These are phyloP conservation scores for Chamaea fasciata DNA, from an alignment of 2,113 vertebrate genomes.

Conservation along the genomic window DNA sequence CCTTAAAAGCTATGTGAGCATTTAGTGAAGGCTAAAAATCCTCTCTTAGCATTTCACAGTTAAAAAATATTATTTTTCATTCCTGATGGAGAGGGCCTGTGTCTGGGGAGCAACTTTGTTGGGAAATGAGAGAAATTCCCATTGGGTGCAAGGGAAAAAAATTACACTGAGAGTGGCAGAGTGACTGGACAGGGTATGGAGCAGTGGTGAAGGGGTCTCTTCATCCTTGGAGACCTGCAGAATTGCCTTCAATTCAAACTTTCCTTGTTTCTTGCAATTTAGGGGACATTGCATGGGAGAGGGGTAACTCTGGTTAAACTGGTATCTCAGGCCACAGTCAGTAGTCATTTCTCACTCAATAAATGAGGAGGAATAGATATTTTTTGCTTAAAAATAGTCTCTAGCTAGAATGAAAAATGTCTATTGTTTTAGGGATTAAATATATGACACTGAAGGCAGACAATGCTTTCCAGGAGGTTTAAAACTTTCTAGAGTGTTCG, in stretches of 20 bases:
- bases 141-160: neutral
- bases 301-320: neutral
- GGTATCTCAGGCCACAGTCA: neutral
- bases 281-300: neutral
- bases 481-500: neutral
- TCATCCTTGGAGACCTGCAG: neutral
- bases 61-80: neutral
- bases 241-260: neutral
- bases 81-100: neutral
- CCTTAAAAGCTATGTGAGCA: neutral
- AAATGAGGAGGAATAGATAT: neutral
- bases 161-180: fast-evolving
- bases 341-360: neutral
- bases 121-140: neutral
- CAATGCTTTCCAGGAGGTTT: neutral
- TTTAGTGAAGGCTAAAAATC: neutral
- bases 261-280: neutral
- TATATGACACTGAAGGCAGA: neutral
- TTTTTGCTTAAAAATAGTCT: neutral
- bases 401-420: neutral
- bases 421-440: neutral
- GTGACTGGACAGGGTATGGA: neutral
- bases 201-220: neutral
- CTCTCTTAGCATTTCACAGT: neutral
- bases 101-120: neutral